These are phyloP conservation scores for Caenorhabditis angaria DNA, from an alignment of 2,888 invertebrate species.

Conservation along the genomic window DNA sequence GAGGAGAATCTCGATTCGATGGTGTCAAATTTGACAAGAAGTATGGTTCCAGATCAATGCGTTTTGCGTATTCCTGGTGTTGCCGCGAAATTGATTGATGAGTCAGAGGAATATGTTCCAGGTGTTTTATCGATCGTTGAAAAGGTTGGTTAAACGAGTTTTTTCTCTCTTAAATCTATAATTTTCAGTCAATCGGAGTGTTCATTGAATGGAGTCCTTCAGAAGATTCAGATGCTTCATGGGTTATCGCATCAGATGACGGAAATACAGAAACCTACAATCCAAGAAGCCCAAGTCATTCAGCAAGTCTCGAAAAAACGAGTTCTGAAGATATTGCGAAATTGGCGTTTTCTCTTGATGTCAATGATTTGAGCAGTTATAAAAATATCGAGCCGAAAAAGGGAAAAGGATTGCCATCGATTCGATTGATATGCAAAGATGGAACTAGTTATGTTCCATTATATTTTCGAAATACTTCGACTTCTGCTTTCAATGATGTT, in stretches of 20 bases:
- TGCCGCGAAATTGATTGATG: constrained; percentile 47
- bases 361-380: constrained; percentile 69
- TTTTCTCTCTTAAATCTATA: background rate
- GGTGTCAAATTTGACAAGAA: constrained; percentile 40
- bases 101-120: constrained; percentile 44
- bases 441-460: constrained; percentile 83
- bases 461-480: constrained; percentile 87
- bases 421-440: constrained; percentile 79
- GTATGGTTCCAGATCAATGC: constrained; percentile 53
- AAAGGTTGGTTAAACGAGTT: constrained; percentile 48
- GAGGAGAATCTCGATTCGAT: constrained; percentile 45
- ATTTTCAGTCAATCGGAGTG: constrained; percentile 60
- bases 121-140: constrained; percentile 61
- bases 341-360: constrained; percentile 62
- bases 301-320: background rate
- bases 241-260: constrained; percentile 54
- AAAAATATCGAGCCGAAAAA: constrained; percentile 59
- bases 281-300: constrained; percentile 21
- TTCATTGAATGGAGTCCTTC: constrained; percentile 70
- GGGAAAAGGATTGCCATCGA: constrained; percentile 45
- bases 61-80: constrained; percentile 44
- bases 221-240: constrained; percentile 52
- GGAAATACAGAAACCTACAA: constrained; percentile 22
- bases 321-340: constrained; percentile 17
- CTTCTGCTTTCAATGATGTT: constrained; percentile 79